A percentile compares a stretch with the other conserved stretches of the same genome.
Evolutionary conservation across 2,888 invertebrate species (phyloP).

Genomic region (Rotaria macrura): DNA sequence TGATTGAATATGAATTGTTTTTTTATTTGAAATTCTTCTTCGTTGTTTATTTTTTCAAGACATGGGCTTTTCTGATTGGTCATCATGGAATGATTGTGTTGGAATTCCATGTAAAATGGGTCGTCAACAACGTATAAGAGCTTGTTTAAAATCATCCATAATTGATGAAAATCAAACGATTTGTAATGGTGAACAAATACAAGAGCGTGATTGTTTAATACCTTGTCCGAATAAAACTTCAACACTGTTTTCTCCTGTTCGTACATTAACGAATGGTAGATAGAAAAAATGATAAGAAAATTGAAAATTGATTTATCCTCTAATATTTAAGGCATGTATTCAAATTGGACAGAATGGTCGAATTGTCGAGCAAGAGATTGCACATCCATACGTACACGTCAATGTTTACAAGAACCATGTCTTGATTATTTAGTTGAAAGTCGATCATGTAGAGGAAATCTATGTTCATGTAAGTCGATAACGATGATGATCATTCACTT

Average conservation of each 20-base stretch:
- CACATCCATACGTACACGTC: neutral
- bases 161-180: neutral
- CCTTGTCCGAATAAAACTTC: neutral
- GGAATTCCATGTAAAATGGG: neutral
- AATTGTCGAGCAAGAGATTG: neutral
- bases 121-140: neutral
- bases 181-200: conserved; percentile 15
- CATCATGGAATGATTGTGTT: neutral
- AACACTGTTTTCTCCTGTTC: neutral
- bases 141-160: neutral
- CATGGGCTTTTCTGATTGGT: neutral
- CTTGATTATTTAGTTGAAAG: neutral
- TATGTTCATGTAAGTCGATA: neutral
- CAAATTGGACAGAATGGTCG: conserved; percentile 9
- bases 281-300: neutral
- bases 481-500: neutral
- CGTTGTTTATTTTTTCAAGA: neutral
- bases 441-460: neutral
- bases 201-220: conserved; percentile 10
- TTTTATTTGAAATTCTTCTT: neutral
- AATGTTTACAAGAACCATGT: neutral
- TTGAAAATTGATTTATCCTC: neutral
- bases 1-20: neutral
- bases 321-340: neutral
- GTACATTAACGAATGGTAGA: neutral